These are phyloP conservation scores for Schizothorax lantsangensis DNA, from an alignment of 2,797 vertebrate genomes.

Conservation along the genomic window DNA sequence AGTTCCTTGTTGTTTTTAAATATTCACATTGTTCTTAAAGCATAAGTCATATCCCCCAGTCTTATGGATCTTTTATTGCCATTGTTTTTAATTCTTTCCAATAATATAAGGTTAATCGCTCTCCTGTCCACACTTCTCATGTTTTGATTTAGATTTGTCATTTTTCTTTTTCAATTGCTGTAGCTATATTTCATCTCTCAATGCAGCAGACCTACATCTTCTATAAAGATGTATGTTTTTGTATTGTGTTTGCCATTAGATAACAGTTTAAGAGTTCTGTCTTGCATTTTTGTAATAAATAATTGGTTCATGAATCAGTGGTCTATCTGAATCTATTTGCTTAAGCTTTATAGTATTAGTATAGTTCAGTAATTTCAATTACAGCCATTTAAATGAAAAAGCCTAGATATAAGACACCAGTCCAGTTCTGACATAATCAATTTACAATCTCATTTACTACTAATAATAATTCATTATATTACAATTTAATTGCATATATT, in stretches of 20 bases:
- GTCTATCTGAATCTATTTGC: constrained; percentile 4
- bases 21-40: constrained; percentile 45
- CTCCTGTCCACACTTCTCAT: constrained; percentile 47
- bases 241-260: constrained; percentile 81
- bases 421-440: too few relatives aligned
- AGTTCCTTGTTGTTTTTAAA: constrained; percentile 49
- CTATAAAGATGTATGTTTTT: constrained; percentile 71
- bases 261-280: constrained; percentile 74
- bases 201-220: constrained; percentile 65
- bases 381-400: not conserved
- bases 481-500: not conserved
- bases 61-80: constrained; percentile 24
- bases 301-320: constrained; percentile 65
- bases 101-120: constrained; percentile 37
- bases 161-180: constrained; percentile 62
- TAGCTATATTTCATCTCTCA: constrained; percentile 54
- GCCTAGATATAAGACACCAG: not conserved
- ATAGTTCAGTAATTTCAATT: not conserved
- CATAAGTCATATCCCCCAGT: not conserved
- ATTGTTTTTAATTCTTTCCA: constrained; percentile 46
- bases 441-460: not conserved
- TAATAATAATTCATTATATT: not conserved
- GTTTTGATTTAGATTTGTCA: constrained; percentile 56
- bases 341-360: too few relatives aligned
- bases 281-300: constrained; percentile 81